A percentile compares a stretch with the other conserved stretches of the same genome.
Conservation (phyloP, 1,140 invertebrate species). For the Sweltsa coloradensis region DNA sequence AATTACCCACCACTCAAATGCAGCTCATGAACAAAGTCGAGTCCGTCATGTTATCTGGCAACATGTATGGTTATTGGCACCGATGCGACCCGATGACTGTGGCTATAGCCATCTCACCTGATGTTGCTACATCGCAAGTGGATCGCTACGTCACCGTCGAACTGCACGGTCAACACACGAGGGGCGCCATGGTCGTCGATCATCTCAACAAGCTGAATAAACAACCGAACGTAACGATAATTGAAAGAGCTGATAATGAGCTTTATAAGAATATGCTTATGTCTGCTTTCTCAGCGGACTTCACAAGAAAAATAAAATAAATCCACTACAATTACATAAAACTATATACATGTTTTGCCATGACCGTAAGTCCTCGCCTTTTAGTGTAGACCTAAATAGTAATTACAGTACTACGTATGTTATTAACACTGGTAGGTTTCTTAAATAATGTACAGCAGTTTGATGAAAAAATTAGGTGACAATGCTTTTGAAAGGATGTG, state of each 20-base stretch:
- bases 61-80: constrained; percentile 26
- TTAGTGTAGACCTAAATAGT: too few species aligned
- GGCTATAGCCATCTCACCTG: constrained; percentile 35
- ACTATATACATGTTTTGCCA: too few species aligned
- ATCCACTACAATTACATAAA: too few species aligned
- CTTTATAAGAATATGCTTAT: constrained; percentile 2
- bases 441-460: too few species aligned
- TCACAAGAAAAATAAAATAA: too few species aligned
- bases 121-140: constrained; percentile 22
- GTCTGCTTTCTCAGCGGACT: too few species aligned
- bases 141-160: constrained; percentile 40
- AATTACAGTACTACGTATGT: too few species aligned
- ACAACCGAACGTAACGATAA: constrained; percentile 37
- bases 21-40: constrained; percentile 41
- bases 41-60: constrained; percentile 24
- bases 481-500: too few species aligned
- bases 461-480: too few species aligned
- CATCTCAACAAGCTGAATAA: constrained; percentile 30
- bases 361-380: too few species aligned
- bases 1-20: constrained; percentile 30
- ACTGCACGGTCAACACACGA: constrained; percentile 37
- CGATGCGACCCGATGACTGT: constrained; percentile 43
- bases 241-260: constrained; percentile 23
- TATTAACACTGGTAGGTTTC: too few species aligned
- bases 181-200: constrained; percentile 47